These are phyloP conservation scores for Thymelicus lineola DNA, from an alignment of 2,888 invertebrate species.

Conservation along the genomic window DNA sequence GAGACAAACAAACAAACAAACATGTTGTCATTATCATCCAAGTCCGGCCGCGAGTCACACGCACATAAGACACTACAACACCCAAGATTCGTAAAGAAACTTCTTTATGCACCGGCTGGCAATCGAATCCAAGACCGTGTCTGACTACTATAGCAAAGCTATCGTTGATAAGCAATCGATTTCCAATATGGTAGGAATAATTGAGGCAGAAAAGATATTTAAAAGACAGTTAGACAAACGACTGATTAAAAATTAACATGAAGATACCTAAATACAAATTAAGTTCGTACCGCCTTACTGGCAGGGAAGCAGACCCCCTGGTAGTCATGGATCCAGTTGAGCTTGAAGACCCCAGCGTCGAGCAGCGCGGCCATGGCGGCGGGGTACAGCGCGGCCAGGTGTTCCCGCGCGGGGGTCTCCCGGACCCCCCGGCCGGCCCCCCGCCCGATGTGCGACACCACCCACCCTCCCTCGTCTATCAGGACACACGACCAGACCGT, in stretches of 20 bases:
- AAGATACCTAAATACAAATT: not conserved
- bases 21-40: too few relatives aligned
- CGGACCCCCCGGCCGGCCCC: slow-evolving; percentile 49
- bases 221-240: too few relatives aligned
- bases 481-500: slow-evolving; percentile 70
- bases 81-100: too few relatives aligned
- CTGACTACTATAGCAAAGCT: too few relatives aligned
- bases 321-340: slow-evolving; percentile 76
- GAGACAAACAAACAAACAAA: slow-evolving; percentile 44
- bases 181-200: too few relatives aligned
- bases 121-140: too few relatives aligned
- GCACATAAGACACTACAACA: too few relatives aligned
- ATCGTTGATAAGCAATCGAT: too few relatives aligned
- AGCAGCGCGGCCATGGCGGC: slow-evolving; percentile 68
- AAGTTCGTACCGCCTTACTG: slow-evolving; percentile 39
- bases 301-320: slow-evolving; percentile 73
- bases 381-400: slow-evolving; percentile 66
- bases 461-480: slow-evolving; percentile 77
- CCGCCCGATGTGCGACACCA: slow-evolving; percentile 60
- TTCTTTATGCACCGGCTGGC: too few relatives aligned
- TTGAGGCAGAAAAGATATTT: too few relatives aligned
- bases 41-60: too few relatives aligned
- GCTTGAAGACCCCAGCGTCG: slow-evolving; percentile 62
- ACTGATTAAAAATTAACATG: too few relatives aligned
- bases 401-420: slow-evolving; percentile 59